Conservation (phyloP, 1,140 invertebrate genomes). For the Trichoplusia ni region DNA sequence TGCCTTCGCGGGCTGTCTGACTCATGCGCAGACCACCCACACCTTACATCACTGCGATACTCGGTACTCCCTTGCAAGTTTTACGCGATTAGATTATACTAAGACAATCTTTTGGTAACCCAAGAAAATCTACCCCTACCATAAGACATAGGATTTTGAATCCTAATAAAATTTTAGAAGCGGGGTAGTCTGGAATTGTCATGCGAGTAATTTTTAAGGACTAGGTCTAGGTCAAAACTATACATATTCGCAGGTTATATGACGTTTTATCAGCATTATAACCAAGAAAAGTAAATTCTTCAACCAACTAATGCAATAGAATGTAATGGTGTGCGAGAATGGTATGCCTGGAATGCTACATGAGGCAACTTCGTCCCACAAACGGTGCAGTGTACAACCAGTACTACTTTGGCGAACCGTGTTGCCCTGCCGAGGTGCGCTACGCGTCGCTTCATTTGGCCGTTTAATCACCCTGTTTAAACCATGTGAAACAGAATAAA, state of each 20-base stretch:
- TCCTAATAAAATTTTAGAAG: too few species aligned
- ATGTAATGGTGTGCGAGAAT: conserved; percentile 35
- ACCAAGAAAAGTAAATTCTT: conserved; percentile 4
- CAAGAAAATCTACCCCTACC: too few species aligned
- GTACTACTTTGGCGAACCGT: conserved; percentile 57
- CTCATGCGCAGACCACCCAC: conserved; percentile 51
- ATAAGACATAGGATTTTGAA: too few species aligned
- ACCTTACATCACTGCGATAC: conserved; percentile 20
- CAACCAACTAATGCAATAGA: neutral
- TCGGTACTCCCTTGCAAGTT: neutral
- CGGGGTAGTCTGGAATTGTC: too few species aligned
- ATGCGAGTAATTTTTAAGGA: too few species aligned
- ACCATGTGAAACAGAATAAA: neutral
- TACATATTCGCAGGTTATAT: too few species aligned
- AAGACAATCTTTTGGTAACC: too few species aligned
- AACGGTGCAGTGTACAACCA: conserved; percentile 34
- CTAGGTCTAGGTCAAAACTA: too few species aligned
- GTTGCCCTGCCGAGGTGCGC: conserved; percentile 20
- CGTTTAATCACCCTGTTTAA: neutral
- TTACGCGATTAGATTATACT: too few species aligned
- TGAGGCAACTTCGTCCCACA: conserved; percentile 50
- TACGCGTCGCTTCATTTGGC: neutral
- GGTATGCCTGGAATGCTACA: conserved; percentile 66
- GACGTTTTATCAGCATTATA: too few species aligned
- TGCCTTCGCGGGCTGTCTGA: conserved; percentile 32